phyloP scores from a whole-genome alignment of 2,113 vertebrate species.

The Myxocyprinus asiaticus region DNA sequence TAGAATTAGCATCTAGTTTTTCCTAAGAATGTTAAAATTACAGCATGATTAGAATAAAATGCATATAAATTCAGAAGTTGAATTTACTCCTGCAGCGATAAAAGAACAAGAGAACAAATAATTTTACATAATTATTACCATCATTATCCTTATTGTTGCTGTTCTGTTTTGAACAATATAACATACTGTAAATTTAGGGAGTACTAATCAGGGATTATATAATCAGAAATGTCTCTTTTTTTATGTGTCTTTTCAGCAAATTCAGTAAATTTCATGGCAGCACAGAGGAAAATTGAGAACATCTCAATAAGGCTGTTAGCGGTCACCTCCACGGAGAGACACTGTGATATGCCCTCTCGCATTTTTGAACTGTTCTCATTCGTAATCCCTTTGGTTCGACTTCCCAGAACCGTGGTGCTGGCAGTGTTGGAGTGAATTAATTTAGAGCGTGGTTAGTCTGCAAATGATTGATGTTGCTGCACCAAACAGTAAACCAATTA shows the following conservation, averaged over 20 bases:
- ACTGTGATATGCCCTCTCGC: constrained; percentile 64
- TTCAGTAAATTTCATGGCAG: too few species aligned
- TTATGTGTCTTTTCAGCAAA: too few species aligned
- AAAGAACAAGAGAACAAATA: neutral
- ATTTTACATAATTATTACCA: neutral
- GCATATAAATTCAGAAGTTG: neutral
- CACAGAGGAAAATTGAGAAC: neutral
- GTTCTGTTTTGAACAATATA: constrained; percentile 55
- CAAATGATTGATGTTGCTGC: constrained; percentile 97
- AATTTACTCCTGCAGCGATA: too few species aligned
- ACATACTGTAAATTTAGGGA: constrained; percentile 54
- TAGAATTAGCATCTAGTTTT: too few species aligned
- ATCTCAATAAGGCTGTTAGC: neutral
- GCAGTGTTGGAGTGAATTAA: constrained; percentile 94
- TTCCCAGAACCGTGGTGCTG: constrained; percentile 91
- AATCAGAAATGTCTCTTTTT: neutral
- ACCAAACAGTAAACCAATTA: constrained; percentile 99
- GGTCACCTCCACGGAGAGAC: constrained; percentile 13
- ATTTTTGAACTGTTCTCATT: constrained; percentile 46
- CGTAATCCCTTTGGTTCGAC: constrained; percentile 58
- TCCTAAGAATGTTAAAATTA: neutral
- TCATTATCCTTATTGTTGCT: neutral
- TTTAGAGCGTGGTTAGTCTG: constrained; percentile 91
- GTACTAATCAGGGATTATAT: neutral
- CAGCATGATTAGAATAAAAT: constrained; percentile 13